These are phyloP conservation scores for Phrynocephalus forsythii DNA, from an alignment of 2,797 vertebrate species.

Conservation along the genomic window DNA sequence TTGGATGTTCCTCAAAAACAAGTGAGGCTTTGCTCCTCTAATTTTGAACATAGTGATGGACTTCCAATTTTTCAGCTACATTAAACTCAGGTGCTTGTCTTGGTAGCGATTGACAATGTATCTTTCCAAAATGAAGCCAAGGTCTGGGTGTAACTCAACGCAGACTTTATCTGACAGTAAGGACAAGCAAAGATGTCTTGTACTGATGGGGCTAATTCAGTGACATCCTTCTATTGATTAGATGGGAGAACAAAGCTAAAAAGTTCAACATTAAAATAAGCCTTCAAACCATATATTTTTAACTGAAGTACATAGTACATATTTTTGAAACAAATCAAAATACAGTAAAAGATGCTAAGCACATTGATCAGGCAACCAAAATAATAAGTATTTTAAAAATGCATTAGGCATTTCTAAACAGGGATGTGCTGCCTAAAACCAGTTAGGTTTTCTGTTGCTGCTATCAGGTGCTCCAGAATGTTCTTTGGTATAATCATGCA, in stretches of 20 bases:
- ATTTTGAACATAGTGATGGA: too few relatives aligned
- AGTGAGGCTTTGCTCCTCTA: too few relatives aligned
- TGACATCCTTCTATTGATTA: neutral
- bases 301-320: neutral
- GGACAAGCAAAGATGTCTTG: neutral
- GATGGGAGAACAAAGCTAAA: neutral
- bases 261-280: neutral
- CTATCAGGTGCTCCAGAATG: neutral
- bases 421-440: neutral
- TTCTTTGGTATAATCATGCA: neutral
- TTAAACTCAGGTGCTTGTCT: neutral
- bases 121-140: neutral
- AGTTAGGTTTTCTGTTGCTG: neutral
- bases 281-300: neutral
- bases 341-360: constrained; percentile 13
- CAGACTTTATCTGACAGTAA: neutral
- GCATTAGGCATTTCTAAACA: neutral
- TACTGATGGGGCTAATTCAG: neutral
- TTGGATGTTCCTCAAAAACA: too few relatives aligned
- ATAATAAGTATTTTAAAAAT: constrained; percentile 10
- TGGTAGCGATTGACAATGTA: neutral
- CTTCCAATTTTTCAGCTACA: neutral
- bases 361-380: neutral
- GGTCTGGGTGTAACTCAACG: too few relatives aligned
- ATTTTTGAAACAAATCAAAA: neutral